Percentiles rank a stretch among this genome's conserved stretches.
These are phyloP conservation scores for Melipona beecheii DNA, from an alignment of 2,888 invertebrate genomes.

Conservation along the genomic window DNA sequence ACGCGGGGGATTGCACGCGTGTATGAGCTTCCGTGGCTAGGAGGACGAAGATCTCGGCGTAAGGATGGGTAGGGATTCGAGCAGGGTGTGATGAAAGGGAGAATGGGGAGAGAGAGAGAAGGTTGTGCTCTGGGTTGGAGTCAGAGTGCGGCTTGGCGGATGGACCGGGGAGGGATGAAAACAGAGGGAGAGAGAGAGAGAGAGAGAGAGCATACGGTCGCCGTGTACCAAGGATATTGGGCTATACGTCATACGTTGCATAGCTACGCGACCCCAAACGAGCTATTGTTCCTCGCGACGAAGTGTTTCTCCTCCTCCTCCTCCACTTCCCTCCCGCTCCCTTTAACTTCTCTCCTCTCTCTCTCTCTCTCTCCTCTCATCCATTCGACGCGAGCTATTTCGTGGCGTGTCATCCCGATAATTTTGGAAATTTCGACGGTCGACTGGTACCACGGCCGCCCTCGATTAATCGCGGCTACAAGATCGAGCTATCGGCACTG, in stretches of 20 bases:
- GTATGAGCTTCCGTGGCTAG: conserved; percentile 31
- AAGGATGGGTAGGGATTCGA: conserved; percentile 42
- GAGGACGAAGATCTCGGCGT: conserved; percentile 34
- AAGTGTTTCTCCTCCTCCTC: conserved; percentile 61
- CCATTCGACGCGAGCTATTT: conserved; percentile 55
- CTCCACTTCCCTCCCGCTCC: not conserved
- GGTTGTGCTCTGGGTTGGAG: not conserved
- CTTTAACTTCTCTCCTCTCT: not conserved
- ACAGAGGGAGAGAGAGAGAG: conserved; percentile 8
- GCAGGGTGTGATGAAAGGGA: conserved; percentile 38
- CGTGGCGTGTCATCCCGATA: conserved; percentile 65
- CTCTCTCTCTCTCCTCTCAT: not conserved
- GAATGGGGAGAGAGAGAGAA: not conserved
- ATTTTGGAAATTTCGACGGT: conserved; percentile 67
- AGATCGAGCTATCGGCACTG: conserved; percentile 15
- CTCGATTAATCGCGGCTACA: conserved; percentile 54
- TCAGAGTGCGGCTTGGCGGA: not conserved
- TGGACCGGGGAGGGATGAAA: no score
- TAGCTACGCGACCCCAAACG: conserved; percentile 73
- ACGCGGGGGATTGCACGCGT: conserved; percentile 44
- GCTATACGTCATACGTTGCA: conserved; percentile 74
- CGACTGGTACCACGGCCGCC: conserved; percentile 25
- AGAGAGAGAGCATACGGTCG: conserved; percentile 54
- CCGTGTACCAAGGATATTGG: conserved; percentile 73
- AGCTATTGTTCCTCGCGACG: conserved; percentile 73